Conservation (phyloP, 2,797 vertebrate genomes). For the Leptatherina wallacei region DNA sequence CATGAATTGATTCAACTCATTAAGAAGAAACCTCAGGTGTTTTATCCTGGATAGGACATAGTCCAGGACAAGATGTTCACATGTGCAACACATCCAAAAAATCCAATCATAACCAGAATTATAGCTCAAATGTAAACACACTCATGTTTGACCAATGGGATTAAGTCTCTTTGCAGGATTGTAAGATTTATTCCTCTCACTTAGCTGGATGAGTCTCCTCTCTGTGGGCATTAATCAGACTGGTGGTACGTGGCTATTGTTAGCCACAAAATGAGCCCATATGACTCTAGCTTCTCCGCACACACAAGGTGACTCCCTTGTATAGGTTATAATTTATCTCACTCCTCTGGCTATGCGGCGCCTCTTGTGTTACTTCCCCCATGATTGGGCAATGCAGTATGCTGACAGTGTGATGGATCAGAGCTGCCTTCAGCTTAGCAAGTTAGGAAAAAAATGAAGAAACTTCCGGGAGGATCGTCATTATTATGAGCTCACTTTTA, state of each 20-base stretch:
- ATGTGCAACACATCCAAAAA: background rate
- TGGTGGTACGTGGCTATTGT: constrained; percentile 53
- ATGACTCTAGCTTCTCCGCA: constrained; percentile 25
- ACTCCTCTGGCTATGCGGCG: constrained; percentile 15
- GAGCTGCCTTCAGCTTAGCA: constrained; percentile 13
- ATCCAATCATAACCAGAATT: background rate
- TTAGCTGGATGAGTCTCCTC: constrained; percentile 64
- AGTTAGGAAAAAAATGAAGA: constrained; percentile 11
- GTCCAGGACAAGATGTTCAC: background rate
- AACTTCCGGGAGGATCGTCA: constrained; percentile 23
- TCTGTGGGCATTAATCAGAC: constrained; percentile 70
- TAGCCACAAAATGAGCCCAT: constrained; percentile 51
- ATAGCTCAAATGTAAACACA: background rate
- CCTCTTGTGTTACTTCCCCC: constrained; percentile 12
- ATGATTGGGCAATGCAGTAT: constrained; percentile 10
- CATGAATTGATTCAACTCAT: background rate
- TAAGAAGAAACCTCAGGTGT: background rate
- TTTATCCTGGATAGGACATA: background rate
- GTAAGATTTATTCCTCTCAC: constrained; percentile 68
- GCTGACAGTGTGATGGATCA: constrained; percentile 55
- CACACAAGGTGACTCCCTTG: constrained; percentile 49
- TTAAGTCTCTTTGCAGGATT: constrained; percentile 27
- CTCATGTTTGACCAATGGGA: constrained; percentile 23
- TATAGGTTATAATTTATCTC: constrained; percentile 31
- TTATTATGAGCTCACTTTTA: constrained; percentile 16